These are phyloP conservation scores for Branchellion lobata DNA, from an alignment of 2,888 invertebrate genomes.

Conservation along the genomic window DNA sequence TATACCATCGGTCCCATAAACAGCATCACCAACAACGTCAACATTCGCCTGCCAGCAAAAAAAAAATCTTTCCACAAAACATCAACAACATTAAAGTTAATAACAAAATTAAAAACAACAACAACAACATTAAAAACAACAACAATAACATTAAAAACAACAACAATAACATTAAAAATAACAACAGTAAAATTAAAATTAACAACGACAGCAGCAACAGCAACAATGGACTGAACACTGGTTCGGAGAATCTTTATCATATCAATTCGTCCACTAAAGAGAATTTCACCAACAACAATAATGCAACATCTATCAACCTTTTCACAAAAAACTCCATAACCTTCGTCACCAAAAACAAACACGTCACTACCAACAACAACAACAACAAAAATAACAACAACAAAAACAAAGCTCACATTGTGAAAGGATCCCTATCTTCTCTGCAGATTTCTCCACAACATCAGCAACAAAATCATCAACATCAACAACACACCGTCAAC, in stretches of 20 bases:
- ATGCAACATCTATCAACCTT: constrained; percentile 3
- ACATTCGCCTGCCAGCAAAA: too few relatives aligned
- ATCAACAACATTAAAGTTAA: too few relatives aligned
- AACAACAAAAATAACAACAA: background rate
- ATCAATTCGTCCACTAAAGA: constrained; percentile 2
- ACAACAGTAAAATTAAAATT: too few relatives aligned
- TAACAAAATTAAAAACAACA: too few relatives aligned
- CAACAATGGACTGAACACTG: background rate
- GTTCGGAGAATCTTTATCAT: background rate
- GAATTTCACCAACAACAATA: background rate
- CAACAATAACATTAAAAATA: too few relatives aligned
- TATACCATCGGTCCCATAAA: too few relatives aligned
- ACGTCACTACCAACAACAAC: background rate
- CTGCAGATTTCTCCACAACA: background rate
- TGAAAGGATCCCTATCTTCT: background rate
- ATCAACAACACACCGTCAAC: background rate
- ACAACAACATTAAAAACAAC: too few relatives aligned
- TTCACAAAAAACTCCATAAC: background rate
- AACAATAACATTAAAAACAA: too few relatives aligned
- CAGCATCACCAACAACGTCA: too few relatives aligned
- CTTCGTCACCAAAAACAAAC: background rate
- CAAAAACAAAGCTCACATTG: background rate
- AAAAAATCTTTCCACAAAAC: too few relatives aligned
- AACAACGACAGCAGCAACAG: too few relatives aligned
- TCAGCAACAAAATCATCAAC: too few relatives aligned